These are phyloP conservation scores for Steinernema khuongi DNA, from an alignment of 1,140 invertebrate genomes.

Conservation along the genomic window DNA sequence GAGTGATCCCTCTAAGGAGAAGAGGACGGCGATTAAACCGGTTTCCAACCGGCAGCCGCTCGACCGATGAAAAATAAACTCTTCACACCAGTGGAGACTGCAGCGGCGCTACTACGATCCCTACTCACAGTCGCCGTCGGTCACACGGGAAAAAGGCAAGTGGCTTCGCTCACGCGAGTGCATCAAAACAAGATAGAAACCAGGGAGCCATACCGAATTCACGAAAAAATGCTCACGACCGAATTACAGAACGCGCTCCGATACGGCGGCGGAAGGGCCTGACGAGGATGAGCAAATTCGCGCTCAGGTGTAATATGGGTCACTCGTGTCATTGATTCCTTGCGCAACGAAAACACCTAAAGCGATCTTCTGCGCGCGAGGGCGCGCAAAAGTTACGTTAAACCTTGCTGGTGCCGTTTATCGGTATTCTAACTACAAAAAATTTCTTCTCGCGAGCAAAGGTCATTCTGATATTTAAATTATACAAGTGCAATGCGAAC, in stretches of 20 bases:
- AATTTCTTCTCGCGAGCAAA: too few species aligned
- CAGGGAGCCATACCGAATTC: background rate
- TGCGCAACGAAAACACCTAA: conserved; percentile 13
- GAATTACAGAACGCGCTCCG: background rate
- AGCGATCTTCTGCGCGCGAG: background rate
- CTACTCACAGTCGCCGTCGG: background rate
- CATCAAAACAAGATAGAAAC: conserved; percentile 5
- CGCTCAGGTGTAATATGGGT: background rate
- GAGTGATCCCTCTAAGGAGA: background rate
- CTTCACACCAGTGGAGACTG: background rate
- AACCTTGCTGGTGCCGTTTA: too few species aligned
- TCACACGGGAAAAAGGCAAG: background rate
- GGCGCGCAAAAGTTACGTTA: background rate
- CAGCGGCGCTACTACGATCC: background rate
- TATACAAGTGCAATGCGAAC: too few species aligned
- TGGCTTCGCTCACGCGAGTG: background rate
- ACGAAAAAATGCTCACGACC: background rate
- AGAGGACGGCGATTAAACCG: background rate
- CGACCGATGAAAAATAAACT: background rate
- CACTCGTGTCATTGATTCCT: conserved; percentile 12
- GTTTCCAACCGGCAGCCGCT: background rate
- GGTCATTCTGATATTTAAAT: too few species aligned
- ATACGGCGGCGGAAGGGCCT: background rate
- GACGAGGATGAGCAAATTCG: conserved; percentile 8
- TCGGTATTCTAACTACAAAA: too few species aligned